Evolutionary conservation across 2,888 invertebrate genomes (phyloP).

Genomic region (Apamea monoglypha): DNA sequence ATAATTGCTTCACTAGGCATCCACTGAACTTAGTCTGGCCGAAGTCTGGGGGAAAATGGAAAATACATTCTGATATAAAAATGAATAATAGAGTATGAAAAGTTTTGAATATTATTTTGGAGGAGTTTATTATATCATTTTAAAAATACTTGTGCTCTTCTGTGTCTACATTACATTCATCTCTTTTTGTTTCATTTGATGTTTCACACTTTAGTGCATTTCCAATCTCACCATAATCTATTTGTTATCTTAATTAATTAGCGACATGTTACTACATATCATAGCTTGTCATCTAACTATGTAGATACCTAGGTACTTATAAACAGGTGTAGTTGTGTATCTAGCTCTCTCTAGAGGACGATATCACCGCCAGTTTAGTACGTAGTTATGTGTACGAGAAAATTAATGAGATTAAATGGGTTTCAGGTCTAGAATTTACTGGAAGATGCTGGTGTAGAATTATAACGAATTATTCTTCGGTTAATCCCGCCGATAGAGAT

Average conservation of each 20-base stretch:
- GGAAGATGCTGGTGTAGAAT: slow-evolving; percentile 22
- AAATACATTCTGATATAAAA: slow-evolving; percentile 17
- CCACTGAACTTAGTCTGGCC: slow-evolving; percentile 33
- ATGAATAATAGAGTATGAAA: neutral
- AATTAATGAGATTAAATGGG: slow-evolving; percentile 50
- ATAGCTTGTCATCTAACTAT: neutral
- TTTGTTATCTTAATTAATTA: slow-evolving; percentile 17
- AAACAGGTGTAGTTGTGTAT: slow-evolving; percentile 22
- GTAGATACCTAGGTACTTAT: neutral
- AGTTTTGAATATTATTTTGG: neutral
- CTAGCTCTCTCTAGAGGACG: slow-evolving; percentile 18
- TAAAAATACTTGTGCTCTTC: neutral
- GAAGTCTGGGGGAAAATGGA: slow-evolving; percentile 19
- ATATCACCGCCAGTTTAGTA: slow-evolving; percentile 18
- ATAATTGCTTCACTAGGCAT: slow-evolving; percentile 53
- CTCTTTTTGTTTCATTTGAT: neutral
- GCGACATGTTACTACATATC: neutral
- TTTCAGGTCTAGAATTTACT: slow-evolving; percentile 25
- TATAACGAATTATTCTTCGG: slow-evolving; percentile 11
- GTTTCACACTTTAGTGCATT: neutral
- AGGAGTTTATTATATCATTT: neutral
- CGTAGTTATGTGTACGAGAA: slow-evolving; percentile 17
- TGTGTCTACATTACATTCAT: too few species aligned
- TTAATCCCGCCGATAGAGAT: too few species aligned
- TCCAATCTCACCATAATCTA: neutral